These are phyloP conservation scores for Silurus asotus DNA, from an alignment of 2,113 vertebrate genomes.

Conservation along the genomic window DNA sequence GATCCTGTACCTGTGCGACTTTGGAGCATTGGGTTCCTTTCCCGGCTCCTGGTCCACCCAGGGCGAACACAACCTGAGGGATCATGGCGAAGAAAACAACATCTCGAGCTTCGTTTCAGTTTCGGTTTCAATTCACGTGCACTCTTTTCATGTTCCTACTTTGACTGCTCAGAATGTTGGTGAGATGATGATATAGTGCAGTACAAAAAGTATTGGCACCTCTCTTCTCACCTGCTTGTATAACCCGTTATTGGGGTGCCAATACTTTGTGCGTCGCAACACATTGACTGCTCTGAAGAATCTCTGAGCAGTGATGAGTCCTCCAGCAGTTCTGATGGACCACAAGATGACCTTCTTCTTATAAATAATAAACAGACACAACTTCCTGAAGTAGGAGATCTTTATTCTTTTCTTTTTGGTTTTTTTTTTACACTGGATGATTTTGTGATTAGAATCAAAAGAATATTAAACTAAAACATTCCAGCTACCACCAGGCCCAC, in stretches of 20 bases:
- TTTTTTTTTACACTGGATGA: neutral
- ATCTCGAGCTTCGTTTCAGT: neutral
- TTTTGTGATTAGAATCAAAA: neutral
- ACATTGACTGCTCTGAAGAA: neutral
- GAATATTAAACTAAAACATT: neutral
- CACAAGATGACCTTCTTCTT: neutral
- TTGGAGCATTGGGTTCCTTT: slow-evolving; percentile 93
- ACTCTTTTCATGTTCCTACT: neutral
- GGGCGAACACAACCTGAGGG: slow-evolving; percentile 91
- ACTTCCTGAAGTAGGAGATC: neutral
- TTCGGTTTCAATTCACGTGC: slow-evolving; percentile 5
- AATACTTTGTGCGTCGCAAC: neutral
- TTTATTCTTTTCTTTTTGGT: neutral
- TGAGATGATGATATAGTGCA: neutral
- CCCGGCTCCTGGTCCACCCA: slow-evolving; percentile 92
- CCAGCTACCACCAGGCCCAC: too few species aligned
- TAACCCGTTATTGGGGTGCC: neutral
- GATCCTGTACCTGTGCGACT: slow-evolving; percentile 84
- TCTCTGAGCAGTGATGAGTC: neutral
- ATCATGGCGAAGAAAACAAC: slow-evolving; percentile 75
- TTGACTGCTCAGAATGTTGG: too few species aligned
- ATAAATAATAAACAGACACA: neutral
- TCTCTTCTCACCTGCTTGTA: too few species aligned
- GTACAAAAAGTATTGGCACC: neutral
- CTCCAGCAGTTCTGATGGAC: neutral